A percentile compares a stretch with the other conserved stretches of the same genome.
phyloP scores from a whole-genome alignment of 2,888 invertebrate genomes.

The Beris chalybata region DNA sequence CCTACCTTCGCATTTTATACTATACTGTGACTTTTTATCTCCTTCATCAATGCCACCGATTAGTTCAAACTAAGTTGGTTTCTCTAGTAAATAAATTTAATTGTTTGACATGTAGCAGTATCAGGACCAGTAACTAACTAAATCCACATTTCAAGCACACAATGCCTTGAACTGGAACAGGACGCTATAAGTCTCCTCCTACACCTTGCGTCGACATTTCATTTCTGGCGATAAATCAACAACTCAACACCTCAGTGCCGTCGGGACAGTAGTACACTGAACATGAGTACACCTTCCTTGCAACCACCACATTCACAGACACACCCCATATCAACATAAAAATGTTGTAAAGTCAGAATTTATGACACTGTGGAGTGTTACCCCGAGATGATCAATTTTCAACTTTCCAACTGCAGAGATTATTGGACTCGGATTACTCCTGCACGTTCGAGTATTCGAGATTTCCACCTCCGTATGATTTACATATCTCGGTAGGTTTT shows the following conservation, averaged over 20 bases:
- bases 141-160: too few relatives aligned
- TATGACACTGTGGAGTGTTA: slow-evolving; percentile 32
- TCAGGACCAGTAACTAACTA: too few relatives aligned
- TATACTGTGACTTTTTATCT: too few relatives aligned
- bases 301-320: slow-evolving; percentile 2
- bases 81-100: too few relatives aligned
- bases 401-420: slow-evolving; percentile 34
- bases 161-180: too few relatives aligned
- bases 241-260: slow-evolving; percentile 37
- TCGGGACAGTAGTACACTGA: slow-evolving; percentile 7
- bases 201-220: slow-evolving; percentile 14
- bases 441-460: slow-evolving; percentile 28
- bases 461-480: slow-evolving; percentile 38
- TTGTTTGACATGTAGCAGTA: too few relatives aligned
- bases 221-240: slow-evolving; percentile 33
- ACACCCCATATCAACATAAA: slow-evolving; percentile 18
- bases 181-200: not conserved
- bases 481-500: slow-evolving; percentile 34
- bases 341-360: slow-evolving; percentile 36
- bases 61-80: too few relatives aligned
- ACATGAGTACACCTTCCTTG: slow-evolving; percentile 7
- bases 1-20: too few relatives aligned
- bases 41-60: too few relatives aligned
- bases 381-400: slow-evolving; percentile 38
- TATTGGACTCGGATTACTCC: slow-evolving; percentile 37